These are phyloP conservation scores for Nesidiocoris tenuis DNA, from an alignment of 2,888 invertebrate genomes.

Conservation along the genomic window DNA sequence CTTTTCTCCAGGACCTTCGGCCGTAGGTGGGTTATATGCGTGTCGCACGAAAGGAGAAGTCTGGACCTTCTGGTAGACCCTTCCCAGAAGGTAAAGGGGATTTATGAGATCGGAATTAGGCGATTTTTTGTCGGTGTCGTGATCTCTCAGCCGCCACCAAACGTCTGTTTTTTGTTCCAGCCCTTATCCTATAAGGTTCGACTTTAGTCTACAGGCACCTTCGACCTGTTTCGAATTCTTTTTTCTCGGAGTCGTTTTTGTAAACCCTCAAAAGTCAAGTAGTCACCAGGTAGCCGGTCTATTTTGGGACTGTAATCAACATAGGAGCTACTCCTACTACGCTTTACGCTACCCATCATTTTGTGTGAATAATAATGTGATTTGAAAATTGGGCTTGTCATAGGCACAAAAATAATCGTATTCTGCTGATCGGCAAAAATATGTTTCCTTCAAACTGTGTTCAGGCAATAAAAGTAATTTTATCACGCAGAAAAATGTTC, in stretches of 20 bases:
- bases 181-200: no score
- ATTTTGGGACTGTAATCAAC: not conserved
- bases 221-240: no score
- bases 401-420: no score
- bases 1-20: no score
- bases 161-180: not conserved
- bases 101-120: conserved; percentile 36
- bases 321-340: not conserved
- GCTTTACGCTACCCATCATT: no score
- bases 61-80: not conserved
- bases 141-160: not conserved
- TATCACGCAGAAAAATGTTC: no score
- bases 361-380: no score
- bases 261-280: not conserved
- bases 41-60: conserved; percentile 32
- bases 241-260: not conserved
- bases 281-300: not conserved
- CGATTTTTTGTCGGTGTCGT: conserved; percentile 24
- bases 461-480: no score
- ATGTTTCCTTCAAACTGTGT: no score
- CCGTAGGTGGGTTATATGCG: conserved; percentile 16
- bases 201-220: no score
- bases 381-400: no score
- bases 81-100: not conserved
- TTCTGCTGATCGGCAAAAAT: no score